Conservation (phyloP, 2,888 invertebrate genomes). For the Cephus sareptanus region DNA sequence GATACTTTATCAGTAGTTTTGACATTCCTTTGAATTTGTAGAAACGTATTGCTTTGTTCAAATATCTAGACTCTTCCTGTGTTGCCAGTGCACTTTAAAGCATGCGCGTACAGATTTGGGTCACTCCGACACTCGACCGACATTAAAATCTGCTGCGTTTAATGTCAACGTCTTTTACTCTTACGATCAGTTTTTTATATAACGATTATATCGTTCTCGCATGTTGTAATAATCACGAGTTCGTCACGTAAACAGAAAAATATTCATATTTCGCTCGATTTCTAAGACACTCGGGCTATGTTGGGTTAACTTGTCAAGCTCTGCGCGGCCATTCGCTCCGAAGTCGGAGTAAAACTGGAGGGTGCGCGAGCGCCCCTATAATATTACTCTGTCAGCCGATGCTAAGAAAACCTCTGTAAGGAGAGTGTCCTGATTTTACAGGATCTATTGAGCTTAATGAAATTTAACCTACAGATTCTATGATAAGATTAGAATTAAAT, state of each 20-base stretch:
- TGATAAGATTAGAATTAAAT: not conserved
- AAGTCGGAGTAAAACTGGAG: slow-evolving; percentile 5
- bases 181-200: not conserved
- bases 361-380: slow-evolving; percentile 5
- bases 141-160: not conserved
- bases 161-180: not conserved
- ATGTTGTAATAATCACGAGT: not conserved
- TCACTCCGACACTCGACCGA: slow-evolving; percentile 20
- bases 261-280: not conserved
- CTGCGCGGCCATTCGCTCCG: slow-evolving; percentile 6
- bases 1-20: not conserved
- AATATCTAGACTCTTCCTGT: not conserved
- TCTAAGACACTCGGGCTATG: not conserved
- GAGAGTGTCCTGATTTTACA: not conserved
- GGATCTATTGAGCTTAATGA: not conserved
- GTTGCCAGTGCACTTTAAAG: not conserved
- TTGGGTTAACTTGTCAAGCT: not conserved
- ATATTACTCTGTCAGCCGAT: not conserved
- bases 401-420: not conserved
- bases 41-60: not conserved
- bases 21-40: not conserved
- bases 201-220: not conserved
- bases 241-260: not conserved
- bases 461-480: not conserved
- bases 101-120: slow-evolving; percentile 22